Evolutionary conservation across 92 coral and sea anemone species (phyloP), one percentile per base, ranked within the genome.

Genomic region (Paramuricea clavata): DNA sequence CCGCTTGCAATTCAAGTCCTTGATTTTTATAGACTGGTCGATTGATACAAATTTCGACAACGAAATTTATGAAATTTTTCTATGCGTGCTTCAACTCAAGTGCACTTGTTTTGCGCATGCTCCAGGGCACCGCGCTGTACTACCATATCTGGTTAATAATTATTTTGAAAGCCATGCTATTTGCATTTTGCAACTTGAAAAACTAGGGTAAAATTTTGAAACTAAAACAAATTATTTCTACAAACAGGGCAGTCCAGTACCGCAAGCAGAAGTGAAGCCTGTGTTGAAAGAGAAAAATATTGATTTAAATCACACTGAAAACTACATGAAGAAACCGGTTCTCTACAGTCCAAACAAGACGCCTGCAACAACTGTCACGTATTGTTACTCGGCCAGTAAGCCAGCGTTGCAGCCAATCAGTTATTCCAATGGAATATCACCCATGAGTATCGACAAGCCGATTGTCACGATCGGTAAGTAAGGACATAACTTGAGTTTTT

Each of bases 351-450:
- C 82, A 30, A 76, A 60, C 35, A 56, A 76, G 42, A 49, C 42
- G n/a, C 82, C 72, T 3, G 72, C 60, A 27, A 76, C 82, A 1
- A 50, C 39, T 1, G 64, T 60, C 44, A 76, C 82, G 32, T 76
- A 76, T 21, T 76, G 82, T 33, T 76, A 76, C 23, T 52, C 82
- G n/a, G 82, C 82, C 11, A 76, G 43, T 10, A 49, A 52, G 21
- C 82, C 82, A n/a, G 47, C 67, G 11, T 16, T 49, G 23, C 82
- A 26, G 27, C 67, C 67, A 76, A 65, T 65, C 39, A 74, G 36
- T 12, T 43, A 26, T 12, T 22, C 35, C 43, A 41, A 25, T 50
- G 81, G 34, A 27, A 28, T n/a, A 1, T n/a, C 78, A 8, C 60
- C 67, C 30, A 56, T 54, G 36, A 52, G 1, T 27, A 32, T 32